These are phyloP conservation scores for Brachionus manjavacas DNA, from an alignment of 1,140 invertebrate genomes.

Conservation along the genomic window DNA sequence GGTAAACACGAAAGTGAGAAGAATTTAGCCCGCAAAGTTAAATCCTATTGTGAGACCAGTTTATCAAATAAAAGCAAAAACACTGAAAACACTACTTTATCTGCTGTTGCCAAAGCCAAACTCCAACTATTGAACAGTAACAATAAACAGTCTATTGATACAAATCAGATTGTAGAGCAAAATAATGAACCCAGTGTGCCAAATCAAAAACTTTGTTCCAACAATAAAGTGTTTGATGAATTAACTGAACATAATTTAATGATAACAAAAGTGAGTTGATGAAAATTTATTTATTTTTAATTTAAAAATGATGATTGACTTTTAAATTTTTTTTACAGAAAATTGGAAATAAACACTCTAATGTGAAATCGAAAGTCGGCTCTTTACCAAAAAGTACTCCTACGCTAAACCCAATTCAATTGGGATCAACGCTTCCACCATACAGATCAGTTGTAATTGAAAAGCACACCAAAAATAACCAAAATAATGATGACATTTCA, in stretches of 20 bases:
- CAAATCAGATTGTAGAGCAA: neutral
- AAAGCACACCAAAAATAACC: constrained; percentile 12
- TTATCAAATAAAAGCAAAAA: neutral
- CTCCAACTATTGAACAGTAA: constrained; percentile 1
- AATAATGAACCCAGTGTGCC: neutral
- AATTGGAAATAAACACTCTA: neutral
- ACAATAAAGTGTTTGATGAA: constrained; percentile 17
- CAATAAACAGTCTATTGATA: neutral
- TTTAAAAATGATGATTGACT: too few relatives aligned
- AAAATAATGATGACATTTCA: neutral
- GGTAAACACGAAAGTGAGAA: neutral
- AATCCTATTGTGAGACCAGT: constrained; percentile 7
- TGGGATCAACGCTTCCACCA: neutral
- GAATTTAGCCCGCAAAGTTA: constrained; percentile 3
- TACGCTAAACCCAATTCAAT: neutral
- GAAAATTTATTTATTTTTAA: neutral
- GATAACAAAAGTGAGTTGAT: neutral
- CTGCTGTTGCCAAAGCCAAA: constrained; percentile 5
- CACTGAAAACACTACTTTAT: neutral
- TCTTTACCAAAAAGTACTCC: neutral
- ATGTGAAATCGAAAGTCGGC: constrained; percentile 5
- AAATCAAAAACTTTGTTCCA: neutral
- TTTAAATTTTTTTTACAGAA: neutral
- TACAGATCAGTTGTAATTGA: constrained; percentile 11
- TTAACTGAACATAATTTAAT: constrained; percentile 15